phyloP scores from a whole-genome alignment of 2,888 invertebrate genomes.

The Aspidiotus rigidus region DNA sequence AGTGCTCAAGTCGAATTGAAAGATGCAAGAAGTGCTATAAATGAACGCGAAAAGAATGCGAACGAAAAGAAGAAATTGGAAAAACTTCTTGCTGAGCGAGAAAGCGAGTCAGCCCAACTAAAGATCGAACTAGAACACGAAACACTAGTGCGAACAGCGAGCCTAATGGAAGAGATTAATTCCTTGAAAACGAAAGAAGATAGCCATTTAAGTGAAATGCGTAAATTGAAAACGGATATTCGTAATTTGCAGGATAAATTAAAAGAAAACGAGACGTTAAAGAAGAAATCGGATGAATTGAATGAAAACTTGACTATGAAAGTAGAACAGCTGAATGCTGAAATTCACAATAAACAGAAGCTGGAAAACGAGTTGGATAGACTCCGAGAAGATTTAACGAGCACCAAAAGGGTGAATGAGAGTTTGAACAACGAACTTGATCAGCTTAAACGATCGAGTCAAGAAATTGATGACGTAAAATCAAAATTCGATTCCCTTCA shows the following conservation, averaged over 20 bases:
- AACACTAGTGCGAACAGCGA: conserved; percentile 10
- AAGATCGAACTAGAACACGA: conserved; percentile 14
- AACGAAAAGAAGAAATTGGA: not conserved
- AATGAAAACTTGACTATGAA: conserved; percentile 37
- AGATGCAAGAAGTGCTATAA: conserved; percentile 6
- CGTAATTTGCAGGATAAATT: conserved; percentile 1
- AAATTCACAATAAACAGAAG: conserved; percentile 11
- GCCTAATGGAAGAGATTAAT: conserved; percentile 24
- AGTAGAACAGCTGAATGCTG: conserved; percentile 37
- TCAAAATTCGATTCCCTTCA: too few species aligned
- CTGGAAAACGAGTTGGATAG: conserved; percentile 1
- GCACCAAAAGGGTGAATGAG: too few species aligned
- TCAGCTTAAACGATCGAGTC: too few species aligned
- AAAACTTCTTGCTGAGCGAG: not conserved
- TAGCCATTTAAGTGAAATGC: conserved; percentile 7
- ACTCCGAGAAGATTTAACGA: too few species aligned
- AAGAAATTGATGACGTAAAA: too few species aligned
- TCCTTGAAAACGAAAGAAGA: conserved; percentile 27
- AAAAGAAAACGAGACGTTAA: conserved; percentile 6
- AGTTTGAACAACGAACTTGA: too few species aligned
- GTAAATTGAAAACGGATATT: conserved; percentile 11
- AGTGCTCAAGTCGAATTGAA: conserved; percentile 10
- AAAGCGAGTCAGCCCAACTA: not conserved
- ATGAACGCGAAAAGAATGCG: not conserved
- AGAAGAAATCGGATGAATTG: conserved; percentile 32